Evolutionary conservation across 2,888 invertebrate species (phyloP), one percentile per base, ranked within the genome.

Genomic region (Epicampocera succincta): DNA sequence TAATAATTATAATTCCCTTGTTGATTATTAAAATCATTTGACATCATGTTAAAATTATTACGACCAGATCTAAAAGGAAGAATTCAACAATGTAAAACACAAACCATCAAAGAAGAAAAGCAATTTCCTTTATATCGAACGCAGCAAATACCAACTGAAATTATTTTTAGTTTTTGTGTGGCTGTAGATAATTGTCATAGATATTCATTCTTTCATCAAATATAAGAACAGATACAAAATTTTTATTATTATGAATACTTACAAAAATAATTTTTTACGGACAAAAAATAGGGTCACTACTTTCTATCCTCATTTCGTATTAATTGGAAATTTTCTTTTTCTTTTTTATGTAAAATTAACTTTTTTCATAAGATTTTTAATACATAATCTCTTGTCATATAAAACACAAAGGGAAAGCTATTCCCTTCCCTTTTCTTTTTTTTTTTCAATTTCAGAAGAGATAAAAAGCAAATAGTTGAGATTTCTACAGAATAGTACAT

Each of bases 1-100:
- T 96, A 99, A 25, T 98, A 98, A 91, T 98, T 98, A 89, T 94
- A 96, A 88, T 90, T 89, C 88, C 91, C 89, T 86, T 89, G 89
- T 87, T 89, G 89, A 89, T 90, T 89, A 89, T 88, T 90, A 89
- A 89, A 90, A 90, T 90, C 90, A 90, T 90, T 90, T 83, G 90
- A 88, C 90, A 90, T 90, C 88, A 90, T 90, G 88, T 89, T 90
- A 89, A 88, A 90, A 89, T 90, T 91, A 90, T 90, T 91, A 89
- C 89, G 90, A 88, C 91, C 89, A 91, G 91, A 90, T 90, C 90
- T 91, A 90, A 87, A 90, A 90, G 87, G 78, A 82, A 82, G 82
- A 82, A 78, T 78, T 78, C 81, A 81, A 77, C 81, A 78, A 82
- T 78, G 87, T 89, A 88, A 73, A 85, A 87, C 86, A 87, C 87